Base-by-base conservation (phyloP, 2,113 vertebrate species). In the Oceanites oceanicus region DNA sequence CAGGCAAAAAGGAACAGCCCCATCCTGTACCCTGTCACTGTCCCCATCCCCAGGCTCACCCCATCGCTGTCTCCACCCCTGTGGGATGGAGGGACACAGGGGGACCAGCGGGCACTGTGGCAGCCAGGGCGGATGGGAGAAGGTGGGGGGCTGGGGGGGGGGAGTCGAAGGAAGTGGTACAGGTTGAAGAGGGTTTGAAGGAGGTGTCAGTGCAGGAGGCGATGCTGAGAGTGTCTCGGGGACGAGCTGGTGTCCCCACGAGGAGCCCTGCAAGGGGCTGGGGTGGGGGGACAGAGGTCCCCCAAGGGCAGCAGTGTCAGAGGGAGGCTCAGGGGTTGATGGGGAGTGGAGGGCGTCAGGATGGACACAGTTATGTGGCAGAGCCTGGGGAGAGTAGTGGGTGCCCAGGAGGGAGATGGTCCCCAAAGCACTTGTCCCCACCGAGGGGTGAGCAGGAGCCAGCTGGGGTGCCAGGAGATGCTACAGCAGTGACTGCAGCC, bases 121-220 rank as follows among this genome's bases (percentile, higher is more conserved):
- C 78, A 88, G 30, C n/a, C 29, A 20, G 47, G 17, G 11, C 0
- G 3, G 65, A n/a, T 23, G 23, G 55, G 66, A 32, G n/a, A 25
- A 11, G 13, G 7, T 36, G 47, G n/a, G 26, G 32, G 47, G 4
- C 4, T 30, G 4, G 3, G 17, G 13, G 26, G 18, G 44, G 9
- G 18, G 40, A 8, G 23, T 10, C 6, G 52, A 95, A 95, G 81
- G 79, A 65, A 82, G 52, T 3, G 4, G 38, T 67, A 45, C 20
- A 89, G 89, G 96, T 97, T 66, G 83, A 86, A 77, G 83, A 96
- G 59, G 74, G 93, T 88, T 52, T 73, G 93, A 30, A n/a, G 78
- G 68, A 82, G 44, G 70, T 80, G 65, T 32, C 0, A 1, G 34
- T 76, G 75, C 36, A 56, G 73, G 42, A 77, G 73, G 27, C 0